Evolutionary conservation across 1,140 invertebrate genomes (phyloP), one percentile per base, ranked within the genome.

Genomic region (Trichonephila inaurata): DNA sequence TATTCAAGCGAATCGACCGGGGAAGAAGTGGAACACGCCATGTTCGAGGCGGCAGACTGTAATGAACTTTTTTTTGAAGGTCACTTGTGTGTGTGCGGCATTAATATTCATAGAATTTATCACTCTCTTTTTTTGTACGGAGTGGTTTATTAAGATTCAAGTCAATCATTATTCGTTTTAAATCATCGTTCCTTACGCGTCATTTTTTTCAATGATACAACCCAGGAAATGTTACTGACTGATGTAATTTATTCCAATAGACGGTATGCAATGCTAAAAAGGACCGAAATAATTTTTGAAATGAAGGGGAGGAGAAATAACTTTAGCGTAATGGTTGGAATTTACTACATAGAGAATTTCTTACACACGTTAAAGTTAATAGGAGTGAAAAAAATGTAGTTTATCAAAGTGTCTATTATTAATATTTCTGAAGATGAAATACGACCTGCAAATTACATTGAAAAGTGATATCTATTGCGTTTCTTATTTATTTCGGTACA

Each of bases 31-130:
- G 77, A 66, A 92, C 82, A 62, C 51, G 58, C n/a, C 8, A 83
- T 24, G 19, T 40, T 12, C 21, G 28, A 24, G 40, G 28, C 21
- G 8, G 28, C 28, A 40, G 33, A 83, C 83, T 61, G 83, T 24
- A 85, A 85, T 60, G 82, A 85, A 85, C 83, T 85, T 85, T 64
- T n/a, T 88, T 88, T 88, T 64, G 86, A 88, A 88, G 86, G 86
- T 88, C 86, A 58, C 33, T 24, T 58, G 40, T 1, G 28, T 33
- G 14, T 58, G 40, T 1, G 28, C 72, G 14, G 28, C 12, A 77
- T 77, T 77, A 40, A 77, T 77, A 77, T 33, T 77, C 72, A 7
- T 33, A 16, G 28, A 18, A 33, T 33, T 77, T 40, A 8, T 77
- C 66, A 24, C n/a, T 69, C 5, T 14, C 16, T 28, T 14, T 28